Evolutionary conservation across 2,113 vertebrate species (phyloP).

Genomic region (Forbesichthys papilliferus): DNA sequence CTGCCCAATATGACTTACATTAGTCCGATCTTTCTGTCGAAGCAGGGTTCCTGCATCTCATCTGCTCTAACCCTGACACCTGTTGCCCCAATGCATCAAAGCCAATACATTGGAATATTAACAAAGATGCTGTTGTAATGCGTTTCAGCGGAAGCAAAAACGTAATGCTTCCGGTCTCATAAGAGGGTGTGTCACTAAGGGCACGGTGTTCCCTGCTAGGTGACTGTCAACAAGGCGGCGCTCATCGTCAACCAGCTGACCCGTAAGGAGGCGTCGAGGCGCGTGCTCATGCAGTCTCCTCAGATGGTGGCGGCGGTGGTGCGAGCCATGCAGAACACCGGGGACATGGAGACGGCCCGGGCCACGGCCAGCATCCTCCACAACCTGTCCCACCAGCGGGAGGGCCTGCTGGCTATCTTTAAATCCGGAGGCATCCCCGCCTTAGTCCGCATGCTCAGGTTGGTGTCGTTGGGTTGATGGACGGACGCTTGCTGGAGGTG

Average conservation of each 20-base stretch:
- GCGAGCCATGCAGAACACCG: constrained; percentile 96
- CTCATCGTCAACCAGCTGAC: constrained; percentile 97
- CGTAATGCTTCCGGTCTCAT: no score
- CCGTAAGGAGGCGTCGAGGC: constrained; percentile 90
- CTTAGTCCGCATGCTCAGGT: constrained; percentile 93
- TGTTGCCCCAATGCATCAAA: neutral
- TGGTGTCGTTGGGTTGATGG: constrained; percentile 57
- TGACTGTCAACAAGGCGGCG: constrained; percentile 92
- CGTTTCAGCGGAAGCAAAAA: no score
- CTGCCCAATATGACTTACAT: no score
- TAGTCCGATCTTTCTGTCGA: no score
- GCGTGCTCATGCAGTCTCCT: constrained; percentile 89
- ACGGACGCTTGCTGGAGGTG: neutral
- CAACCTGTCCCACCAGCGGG: constrained; percentile 94
- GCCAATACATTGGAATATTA: no score
- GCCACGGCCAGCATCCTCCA: constrained; percentile 97
- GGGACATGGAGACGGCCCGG: constrained; percentile 91
- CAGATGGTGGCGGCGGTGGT: constrained; percentile 94
- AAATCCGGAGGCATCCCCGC: constrained; percentile 95
- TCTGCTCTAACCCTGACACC: neutral
- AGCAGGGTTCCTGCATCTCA: no score
- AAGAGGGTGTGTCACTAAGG: no score
- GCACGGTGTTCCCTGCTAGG: constrained; percentile 57
- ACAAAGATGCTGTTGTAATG: no score
- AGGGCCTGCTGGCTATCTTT: constrained; percentile 95